Evolutionary conservation across 92 coral and sea anemone genomes (phyloP).

Genomic region (Galaxea fascicularis): DNA sequence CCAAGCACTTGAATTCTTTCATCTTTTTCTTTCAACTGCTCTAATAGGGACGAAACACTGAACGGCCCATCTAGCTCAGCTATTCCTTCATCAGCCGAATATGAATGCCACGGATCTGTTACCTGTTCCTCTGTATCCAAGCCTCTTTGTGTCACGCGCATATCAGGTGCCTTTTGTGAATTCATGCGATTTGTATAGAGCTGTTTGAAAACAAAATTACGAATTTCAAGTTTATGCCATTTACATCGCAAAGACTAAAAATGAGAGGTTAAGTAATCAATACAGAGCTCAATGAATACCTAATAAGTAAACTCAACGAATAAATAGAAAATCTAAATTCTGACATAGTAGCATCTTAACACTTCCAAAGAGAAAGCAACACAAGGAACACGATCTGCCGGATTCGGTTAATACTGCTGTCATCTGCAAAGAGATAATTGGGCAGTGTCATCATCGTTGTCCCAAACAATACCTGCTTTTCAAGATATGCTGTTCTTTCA

Average conservation of each 20-base stretch:
- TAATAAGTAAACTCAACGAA: too few relatives aligned
- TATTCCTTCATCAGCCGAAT: conserved; percentile 64
- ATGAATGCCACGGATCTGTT: neutral
- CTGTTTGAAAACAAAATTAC: neutral
- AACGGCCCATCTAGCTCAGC: conserved; percentile 75
- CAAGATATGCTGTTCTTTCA: conserved; percentile 15
- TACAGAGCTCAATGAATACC: too few relatives aligned
- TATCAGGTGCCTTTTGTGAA: conserved; percentile 14
- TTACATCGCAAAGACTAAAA: too few relatives aligned
- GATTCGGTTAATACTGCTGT: too few relatives aligned
- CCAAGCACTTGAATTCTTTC: conserved; percentile 60
- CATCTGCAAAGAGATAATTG: too few relatives aligned
- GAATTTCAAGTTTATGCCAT: too few relatives aligned
- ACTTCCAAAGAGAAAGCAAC: too few relatives aligned
- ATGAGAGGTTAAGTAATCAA: too few relatives aligned
- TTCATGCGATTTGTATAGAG: conserved; percentile 9
- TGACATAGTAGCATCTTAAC: too few relatives aligned
- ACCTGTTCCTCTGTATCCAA: neutral
- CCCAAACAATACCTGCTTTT: conserved; percentile 13
- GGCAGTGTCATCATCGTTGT: neutral
- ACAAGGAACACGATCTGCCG: too few relatives aligned
- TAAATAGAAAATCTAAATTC: too few relatives aligned
- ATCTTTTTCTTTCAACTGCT: conserved; percentile 76
- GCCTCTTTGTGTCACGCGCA: conserved; percentile 6
- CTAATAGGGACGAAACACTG: conserved; percentile 64